phyloP scores from a whole-genome alignment of 1,140 invertebrate genomes.

The Gryllus bimaculatus region DNA sequence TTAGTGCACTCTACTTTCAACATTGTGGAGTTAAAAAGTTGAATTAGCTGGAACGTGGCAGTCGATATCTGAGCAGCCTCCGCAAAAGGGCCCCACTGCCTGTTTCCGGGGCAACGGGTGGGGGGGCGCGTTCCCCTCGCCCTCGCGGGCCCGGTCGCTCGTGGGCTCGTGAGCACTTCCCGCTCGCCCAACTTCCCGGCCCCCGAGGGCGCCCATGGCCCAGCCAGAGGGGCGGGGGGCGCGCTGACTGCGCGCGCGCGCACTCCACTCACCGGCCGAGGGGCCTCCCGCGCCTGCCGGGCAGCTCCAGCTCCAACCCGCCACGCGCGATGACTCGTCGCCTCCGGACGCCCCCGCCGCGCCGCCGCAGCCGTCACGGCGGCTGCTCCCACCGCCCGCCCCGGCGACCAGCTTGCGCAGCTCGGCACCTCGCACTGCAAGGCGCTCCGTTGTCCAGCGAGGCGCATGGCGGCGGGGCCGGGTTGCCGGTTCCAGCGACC shows the following conservation, averaged over 20 bases:
- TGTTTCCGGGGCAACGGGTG: no score
- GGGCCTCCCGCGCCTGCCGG: constrained; percentile 45
- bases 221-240: background rate
- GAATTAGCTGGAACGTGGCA: no score
- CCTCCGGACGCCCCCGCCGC: constrained; percentile 32
- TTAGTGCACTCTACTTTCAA: no score
- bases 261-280: constrained; percentile 39
- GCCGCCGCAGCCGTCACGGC: constrained; percentile 34
- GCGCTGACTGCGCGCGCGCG: background rate
- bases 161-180: no score
- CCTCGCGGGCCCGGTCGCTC: background rate
- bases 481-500: constrained; percentile 26
- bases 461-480: constrained; percentile 40
- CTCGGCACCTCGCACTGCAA: constrained; percentile 54
- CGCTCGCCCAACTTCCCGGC: background rate
- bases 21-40: no score
- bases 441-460: constrained; percentile 55
- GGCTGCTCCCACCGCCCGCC: constrained; percentile 38
- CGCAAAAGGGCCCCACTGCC: no score
- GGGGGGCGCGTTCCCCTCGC: background rate
- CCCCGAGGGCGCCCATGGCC: background rate
- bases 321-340: constrained; percentile 24
- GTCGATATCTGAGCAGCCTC: no score
- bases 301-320: constrained; percentile 36
- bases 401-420: constrained; percentile 34